Evolutionary conservation across 2,888 invertebrate species (phyloP).

Genomic region (Podabrus alpinus): DNA sequence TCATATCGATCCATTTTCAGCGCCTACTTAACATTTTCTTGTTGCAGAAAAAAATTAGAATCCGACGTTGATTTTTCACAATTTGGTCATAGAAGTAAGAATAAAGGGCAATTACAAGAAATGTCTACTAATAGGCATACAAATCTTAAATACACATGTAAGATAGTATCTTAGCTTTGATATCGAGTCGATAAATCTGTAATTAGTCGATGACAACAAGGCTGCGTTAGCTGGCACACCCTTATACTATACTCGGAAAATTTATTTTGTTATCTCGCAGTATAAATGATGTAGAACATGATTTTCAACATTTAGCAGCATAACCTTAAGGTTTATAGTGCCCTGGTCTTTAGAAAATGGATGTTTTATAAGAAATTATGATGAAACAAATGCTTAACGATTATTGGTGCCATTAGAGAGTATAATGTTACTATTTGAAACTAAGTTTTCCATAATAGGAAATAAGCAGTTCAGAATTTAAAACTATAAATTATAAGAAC

Average conservation of each 20-base stretch:
- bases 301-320: slow-evolving; percentile 28
- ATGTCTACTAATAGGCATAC: slow-evolving; percentile 21
- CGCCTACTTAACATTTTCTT: neutral
- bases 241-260: slow-evolving; percentile 29
- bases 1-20: neutral
- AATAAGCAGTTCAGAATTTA: neutral
- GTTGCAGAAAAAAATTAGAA: neutral
- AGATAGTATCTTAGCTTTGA: slow-evolving; percentile 25
- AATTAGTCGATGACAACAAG: slow-evolving; percentile 39
- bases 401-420: slow-evolving; percentile 15
- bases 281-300: slow-evolving; percentile 31
- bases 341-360: slow-evolving; percentile 18
- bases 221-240: slow-evolving; percentile 34
- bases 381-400: slow-evolving; percentile 22
- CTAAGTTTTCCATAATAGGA: neutral
- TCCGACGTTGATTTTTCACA: neutral
- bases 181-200: slow-evolving; percentile 36
- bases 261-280: slow-evolving; percentile 27
- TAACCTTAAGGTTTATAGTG: slow-evolving; percentile 27
- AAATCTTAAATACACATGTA: slow-evolving; percentile 26
- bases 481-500: neutral
- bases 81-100: neutral
- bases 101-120: slow-evolving; percentile 23
- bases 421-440: slow-evolving; percentile 7
- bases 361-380: slow-evolving; percentile 25